Conservation (phyloP, 2,113 vertebrate genomes). For the Urocitellus parryii region DNA sequence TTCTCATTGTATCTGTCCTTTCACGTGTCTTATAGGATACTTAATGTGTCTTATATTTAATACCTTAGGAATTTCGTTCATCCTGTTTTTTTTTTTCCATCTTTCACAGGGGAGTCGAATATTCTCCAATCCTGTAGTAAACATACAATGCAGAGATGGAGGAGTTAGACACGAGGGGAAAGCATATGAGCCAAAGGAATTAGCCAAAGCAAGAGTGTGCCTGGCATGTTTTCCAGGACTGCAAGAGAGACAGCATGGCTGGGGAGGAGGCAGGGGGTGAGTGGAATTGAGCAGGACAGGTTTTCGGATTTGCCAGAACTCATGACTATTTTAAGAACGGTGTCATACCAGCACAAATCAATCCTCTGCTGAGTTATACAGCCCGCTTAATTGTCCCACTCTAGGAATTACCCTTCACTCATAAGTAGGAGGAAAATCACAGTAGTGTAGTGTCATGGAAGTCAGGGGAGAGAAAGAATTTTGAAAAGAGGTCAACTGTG, state of each 20-base stretch:
- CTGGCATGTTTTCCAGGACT: not conserved
- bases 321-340: not conserved
- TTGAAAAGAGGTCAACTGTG: conserved; percentile 20
- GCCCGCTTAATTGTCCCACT: not conserved
- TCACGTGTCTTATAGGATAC: not conserved
- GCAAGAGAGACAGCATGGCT: no score
- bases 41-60: not conserved
- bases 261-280: not conserved
- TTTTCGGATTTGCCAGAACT: not conserved
- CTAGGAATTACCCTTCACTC: conserved; percentile 53
- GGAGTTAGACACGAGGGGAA: not conserved
- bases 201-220: not conserved
- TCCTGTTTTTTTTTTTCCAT: not conserved
- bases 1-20: not conserved
- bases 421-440: not conserved
- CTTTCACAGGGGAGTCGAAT: not conserved
- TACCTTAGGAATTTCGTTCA: not conserved
- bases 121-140: not conserved
- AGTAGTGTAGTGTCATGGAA: conserved; percentile 54
- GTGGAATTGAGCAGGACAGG: not conserved
- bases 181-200: not conserved
- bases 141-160: not conserved
- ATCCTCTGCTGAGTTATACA: not conserved
- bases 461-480: not conserved
- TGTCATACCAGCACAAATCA: not conserved